Percentiles rank a stretch among this genome's conserved stretches.
phyloP scores from a whole-genome alignment of 2,888 invertebrate genomes.

The Melinopterus prodromus region DNA sequence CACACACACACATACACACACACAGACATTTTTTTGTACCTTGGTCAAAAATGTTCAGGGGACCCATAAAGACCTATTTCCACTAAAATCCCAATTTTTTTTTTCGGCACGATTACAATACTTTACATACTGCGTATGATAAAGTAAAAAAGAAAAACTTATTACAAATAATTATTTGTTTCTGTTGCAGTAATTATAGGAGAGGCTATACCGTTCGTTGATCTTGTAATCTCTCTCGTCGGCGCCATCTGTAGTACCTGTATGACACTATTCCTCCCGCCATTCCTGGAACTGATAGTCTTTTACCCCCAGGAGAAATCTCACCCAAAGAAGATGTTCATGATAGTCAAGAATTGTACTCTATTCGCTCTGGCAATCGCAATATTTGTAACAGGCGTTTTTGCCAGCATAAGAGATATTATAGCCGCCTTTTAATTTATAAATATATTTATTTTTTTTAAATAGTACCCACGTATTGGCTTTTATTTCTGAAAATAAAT shows the following conservation, averaged over 20 bases:
- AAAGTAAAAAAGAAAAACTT: not conserved
- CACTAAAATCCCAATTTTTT: no score
- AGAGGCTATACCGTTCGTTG: slow-evolving; percentile 84
- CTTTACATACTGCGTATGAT: no score
- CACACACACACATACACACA: no score
- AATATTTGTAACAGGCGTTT: slow-evolving; percentile 31
- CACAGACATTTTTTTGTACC: no score
- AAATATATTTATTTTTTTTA: slow-evolving; percentile 4
- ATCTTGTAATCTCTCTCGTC: slow-evolving; percentile 88
- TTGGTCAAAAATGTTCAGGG: no score
- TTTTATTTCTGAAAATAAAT: not conserved
- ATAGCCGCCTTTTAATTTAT: slow-evolving; percentile 25
- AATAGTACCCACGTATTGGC: not conserved
- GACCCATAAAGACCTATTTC: no score
- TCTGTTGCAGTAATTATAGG: slow-evolving; percentile 78
- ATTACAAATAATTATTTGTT: slow-evolving; percentile 17
- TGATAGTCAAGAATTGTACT: slow-evolving; percentile 25
- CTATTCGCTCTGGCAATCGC: slow-evolving; percentile 21
- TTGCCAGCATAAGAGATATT: slow-evolving; percentile 30
- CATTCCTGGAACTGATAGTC: slow-evolving; percentile 27
- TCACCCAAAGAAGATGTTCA: not conserved
- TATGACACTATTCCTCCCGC: slow-evolving; percentile 29
- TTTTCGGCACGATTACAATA: no score
- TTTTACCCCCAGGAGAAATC: slow-evolving; percentile 14
- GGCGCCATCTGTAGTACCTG: slow-evolving; percentile 67